Base-by-base conservation (phyloP, 2,888 invertebrate species). In the Stenodema calcarata region DNA sequence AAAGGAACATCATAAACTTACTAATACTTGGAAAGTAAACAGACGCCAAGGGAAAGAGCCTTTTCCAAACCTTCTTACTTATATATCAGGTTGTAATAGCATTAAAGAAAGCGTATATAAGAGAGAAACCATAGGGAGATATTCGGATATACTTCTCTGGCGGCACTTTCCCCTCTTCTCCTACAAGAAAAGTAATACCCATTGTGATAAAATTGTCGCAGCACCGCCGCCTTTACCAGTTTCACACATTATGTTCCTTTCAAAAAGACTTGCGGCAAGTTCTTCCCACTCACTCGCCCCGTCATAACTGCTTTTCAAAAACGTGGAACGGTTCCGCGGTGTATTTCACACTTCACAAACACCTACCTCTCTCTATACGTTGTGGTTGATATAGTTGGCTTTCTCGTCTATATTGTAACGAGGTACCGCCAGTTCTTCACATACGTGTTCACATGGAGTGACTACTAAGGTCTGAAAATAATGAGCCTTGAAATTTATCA, bases 1-100 rank as follows among this genome's bases (percentile, higher is more conserved):
- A n/a, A 44, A 78, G 47, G 78, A 78, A 78, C 78, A 78, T 78
- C 78, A 78, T 78, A 78, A 78, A 78, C 78, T 78, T 78, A 78
- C 78, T 78, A 78, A 78, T 78, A 78, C 78, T 78, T 78, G 35
- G 78, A 78, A 78, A 78, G 78, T 78, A 78, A 78, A 78, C 78
- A 78, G 78, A 78, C 16, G 44, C 78, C 41, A 4, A 30, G 41
- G 27, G 78, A 27, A 78, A 78, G 75, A 44, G 78, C n/a, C 23
- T 78, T 18, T 76, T 18, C 44, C 78, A 78, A 78, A 78, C 78
- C 78, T 44, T 44, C 78, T 78, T 78, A 78, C 78, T 78, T 76
- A 76, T 76, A 76, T 76, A 76, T 78, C 78, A 44, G 78, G 6
- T 78, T 78, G 78, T 78, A 78, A 78, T 78, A 78, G 78, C 78